Base-by-base conservation (phyloP, 2,888 invertebrate genomes). In the Caenorhabditis imperialis region DNA sequence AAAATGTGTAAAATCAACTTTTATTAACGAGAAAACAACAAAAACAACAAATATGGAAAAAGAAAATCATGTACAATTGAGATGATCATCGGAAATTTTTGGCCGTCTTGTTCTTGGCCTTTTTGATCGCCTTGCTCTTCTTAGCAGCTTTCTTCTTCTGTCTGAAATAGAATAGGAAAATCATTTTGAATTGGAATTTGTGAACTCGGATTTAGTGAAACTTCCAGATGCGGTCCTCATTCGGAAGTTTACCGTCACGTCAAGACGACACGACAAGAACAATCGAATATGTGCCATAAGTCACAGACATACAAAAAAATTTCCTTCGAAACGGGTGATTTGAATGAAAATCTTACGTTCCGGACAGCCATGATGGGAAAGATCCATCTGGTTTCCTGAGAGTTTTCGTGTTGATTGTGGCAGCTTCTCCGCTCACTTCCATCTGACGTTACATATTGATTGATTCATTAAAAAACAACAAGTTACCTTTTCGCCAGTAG, bases 331-430 rank as follows among this genome's bases (percentile, higher is more conserved):
- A n/a, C n/a, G n/a, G n/a, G n/a, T n/a, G n/a, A n/a, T n/a, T 23
- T 35, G 22, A 40, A 20, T 33, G 33, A 33, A 57, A 25, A 44
- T 60, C 75, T 53, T 45, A 71, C 76, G 57, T 76, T 58, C 60
- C 71, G 20, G 70, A 75, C 20, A 82, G 35, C 82, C 82, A 82
- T 8, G 62, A 33, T 12, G 82, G 82, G 47, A 74, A 82, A 18
- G 69, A 71, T 27, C 80, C 82, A 51, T 81, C 82, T 12, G 76
- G 73, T 18, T 73, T 77, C 60, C 71, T 79, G 69, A 82, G 75
- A 5, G 80, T 79, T 50, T 78, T 78, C 35, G 77, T 60, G 54
- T 81, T 79, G 47, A 82, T 65, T 8, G 78, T 77, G 10, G 77
- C 30, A 7, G 30, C 57, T 10, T 74, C 58, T 30, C 40, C 18